Evolutionary conservation across 2,888 invertebrate genomes (phyloP), one percentile per base, ranked within the genome.

Genomic region (Drosophila bunnanda): DNA sequence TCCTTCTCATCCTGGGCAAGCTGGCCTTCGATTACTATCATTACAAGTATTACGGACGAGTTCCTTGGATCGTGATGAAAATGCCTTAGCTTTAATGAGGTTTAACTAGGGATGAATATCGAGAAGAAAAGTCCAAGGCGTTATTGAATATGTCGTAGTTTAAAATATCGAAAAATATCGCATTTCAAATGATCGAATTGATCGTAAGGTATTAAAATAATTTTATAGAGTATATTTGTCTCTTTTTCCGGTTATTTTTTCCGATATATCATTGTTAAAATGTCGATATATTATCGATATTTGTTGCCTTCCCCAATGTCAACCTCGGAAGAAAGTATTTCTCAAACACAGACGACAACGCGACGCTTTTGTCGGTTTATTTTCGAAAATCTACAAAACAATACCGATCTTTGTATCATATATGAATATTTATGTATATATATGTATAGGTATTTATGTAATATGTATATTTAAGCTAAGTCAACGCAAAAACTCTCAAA

Each of bases 21-120:
- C 94, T 97, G 69, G 93, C 95, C 1, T 97, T 96, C 86, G 97
- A 97, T 91, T 97, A 97, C 93, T 96, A 96, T 91, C 94, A 93
- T 82, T 97, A 96, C 90, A 96, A 96, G 90, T 95, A 94, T 69
- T 96, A 96, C 25, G 97, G 97, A 0, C 94, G 95, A 84, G 92
- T 97, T 70, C 97, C 97, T 0, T 97, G 97, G 97, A 94, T 97
- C 75, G 96, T 96, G 3, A 94, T 95, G 54, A 95, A 96, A 92
- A 93, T 97, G 92, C 97, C 96, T 32, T 95, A 92, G 92, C n/a
- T 12, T 4, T 28, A 38, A 20, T 8, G 4, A 4, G 25, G n/a
- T 8, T 22, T 20, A 15, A 25, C 2, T 15, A 5, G 10, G 2
- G 4, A 3, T 39, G 9, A 4, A 10, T 39, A 39, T 8, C 10